A percentile compares a stretch with the other conserved stretches of the same genome.
Evolutionary conservation across 35 echinoderm and acorn worm genomes (phyloP).

Genomic region (Anneissia japonica): DNA sequence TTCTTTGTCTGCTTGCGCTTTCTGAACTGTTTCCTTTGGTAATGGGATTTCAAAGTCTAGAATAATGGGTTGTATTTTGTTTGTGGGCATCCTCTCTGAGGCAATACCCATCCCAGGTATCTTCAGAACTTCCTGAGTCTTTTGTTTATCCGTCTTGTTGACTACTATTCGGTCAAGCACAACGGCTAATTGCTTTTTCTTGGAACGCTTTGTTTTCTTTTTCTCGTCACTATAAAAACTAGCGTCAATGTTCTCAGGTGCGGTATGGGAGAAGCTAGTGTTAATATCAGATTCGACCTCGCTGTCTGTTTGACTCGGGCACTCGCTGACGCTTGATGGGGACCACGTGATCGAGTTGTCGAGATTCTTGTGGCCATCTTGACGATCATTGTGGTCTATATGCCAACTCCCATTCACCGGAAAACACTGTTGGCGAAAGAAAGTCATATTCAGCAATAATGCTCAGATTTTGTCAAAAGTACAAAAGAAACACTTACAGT

Average conservation of each 20-base stretch:
- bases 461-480: no score
- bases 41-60: neutral
- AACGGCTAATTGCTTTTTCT: neutral
- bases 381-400: neutral
- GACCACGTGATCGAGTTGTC: neutral
- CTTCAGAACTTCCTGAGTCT: neutral
- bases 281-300: neutral
- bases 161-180: neutral
- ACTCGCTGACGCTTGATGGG: neutral
- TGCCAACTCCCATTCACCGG: neutral
- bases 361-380: neutral
- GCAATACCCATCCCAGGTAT: neutral
- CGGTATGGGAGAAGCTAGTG: neutral
- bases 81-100: neutral
- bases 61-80: neutral
- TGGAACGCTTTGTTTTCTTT: neutral
- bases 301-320: neutral
- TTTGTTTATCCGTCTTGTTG: neutral
- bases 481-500: no score
- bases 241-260: neutral
- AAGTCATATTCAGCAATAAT: no score
- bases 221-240: neutral
- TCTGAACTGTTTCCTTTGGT: neutral
- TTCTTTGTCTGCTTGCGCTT: neutral
- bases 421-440: neutral